Evolutionary conservation across 2,113 vertebrate genomes (phyloP), one percentile per base, ranked within the genome.

Genomic region (Hystrix brachyura): DNA sequence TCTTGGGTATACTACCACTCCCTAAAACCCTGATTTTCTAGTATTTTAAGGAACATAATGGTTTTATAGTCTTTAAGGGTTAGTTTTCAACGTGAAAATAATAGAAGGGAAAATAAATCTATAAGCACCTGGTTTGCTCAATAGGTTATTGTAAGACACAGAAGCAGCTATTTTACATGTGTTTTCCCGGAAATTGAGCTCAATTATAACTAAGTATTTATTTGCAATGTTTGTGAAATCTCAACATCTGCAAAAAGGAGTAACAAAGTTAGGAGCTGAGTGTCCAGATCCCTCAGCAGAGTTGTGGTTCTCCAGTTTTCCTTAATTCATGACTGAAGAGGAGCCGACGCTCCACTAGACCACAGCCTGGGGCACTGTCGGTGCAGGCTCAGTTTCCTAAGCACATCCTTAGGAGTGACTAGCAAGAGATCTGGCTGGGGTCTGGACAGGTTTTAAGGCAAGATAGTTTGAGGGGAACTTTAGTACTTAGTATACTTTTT

Each of bases 11-110:
- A 67, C 5, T 23, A 59, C 46, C 2, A 69, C 15, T 93, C 23
- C 34, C 12, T 27, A 9, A 15, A 29, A 59, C 12, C 10, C 48
- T 43, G 23, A 4, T 65, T 92, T 92, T n/a, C 12, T 65, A n/a
- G 32, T 83, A 67, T 10, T 5, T 32, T 69, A 92, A 90, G 55
- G 7, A 82, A 87, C 62, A 95, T 57, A 91, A 51, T 81, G 11
- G 38, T 21, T 87, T 87, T 43, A 48, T 15, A 69, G 51, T 80
- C 21, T 34, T n/a, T 19, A 29, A 76, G 3, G 15, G 19, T 51
- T 51, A 51, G 18, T 83, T 87, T 94, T 87, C 29, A 78, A 65
- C 29, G 48, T 89, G 65, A 85, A 89, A 91, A 91, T 51, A 13
- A 84, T 0, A n/a, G 10, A 65, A 65, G 12, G 34, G 29, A 82